phyloP scores from a whole-genome alignment of 1,140 invertebrate species.

The Acromyrmex heyeri region DNA sequence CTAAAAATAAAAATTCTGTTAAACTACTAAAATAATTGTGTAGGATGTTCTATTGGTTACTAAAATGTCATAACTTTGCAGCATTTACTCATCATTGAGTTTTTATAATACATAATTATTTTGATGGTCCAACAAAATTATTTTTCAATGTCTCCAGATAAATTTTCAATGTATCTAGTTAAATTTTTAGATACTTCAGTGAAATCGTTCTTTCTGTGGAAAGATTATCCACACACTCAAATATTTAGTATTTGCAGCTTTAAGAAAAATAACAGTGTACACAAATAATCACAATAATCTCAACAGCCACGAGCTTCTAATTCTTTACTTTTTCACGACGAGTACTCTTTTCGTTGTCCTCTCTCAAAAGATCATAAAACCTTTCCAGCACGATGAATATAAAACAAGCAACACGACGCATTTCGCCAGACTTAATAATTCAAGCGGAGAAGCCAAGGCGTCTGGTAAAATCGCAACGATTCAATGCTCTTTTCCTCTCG shows the following conservation, averaged over 20 bases:
- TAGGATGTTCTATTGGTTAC: no score
- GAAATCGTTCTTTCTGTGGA: no score
- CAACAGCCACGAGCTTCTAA: neutral
- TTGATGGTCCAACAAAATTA: no score
- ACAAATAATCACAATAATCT: neutral
- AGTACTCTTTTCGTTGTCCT: neutral
- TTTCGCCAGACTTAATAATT: constrained; percentile 54
- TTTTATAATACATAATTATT: no score
- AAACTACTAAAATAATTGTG: no score
- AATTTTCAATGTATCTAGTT: no score
- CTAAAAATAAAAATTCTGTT: no score
- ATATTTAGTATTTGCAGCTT: neutral
- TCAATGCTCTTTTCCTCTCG: constrained; percentile 13
- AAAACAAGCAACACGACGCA: constrained; percentile 12
- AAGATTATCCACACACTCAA: neutral
- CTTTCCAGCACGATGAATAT: constrained; percentile 33
- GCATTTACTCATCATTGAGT: no score
- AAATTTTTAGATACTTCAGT: no score
- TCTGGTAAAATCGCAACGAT: constrained; percentile 49
- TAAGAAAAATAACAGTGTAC: neutral
- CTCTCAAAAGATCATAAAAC: neutral
- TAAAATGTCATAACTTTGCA: no score
- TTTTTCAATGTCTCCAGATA: no score
- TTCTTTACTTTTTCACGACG: neutral
- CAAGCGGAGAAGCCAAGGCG: constrained; percentile 33